Percentiles rank a stretch among this genome's conserved stretches.
These are phyloP conservation scores for Oncorhynchus masou DNA, from an alignment of 2,113 vertebrate species.

Conservation along the genomic window DNA sequence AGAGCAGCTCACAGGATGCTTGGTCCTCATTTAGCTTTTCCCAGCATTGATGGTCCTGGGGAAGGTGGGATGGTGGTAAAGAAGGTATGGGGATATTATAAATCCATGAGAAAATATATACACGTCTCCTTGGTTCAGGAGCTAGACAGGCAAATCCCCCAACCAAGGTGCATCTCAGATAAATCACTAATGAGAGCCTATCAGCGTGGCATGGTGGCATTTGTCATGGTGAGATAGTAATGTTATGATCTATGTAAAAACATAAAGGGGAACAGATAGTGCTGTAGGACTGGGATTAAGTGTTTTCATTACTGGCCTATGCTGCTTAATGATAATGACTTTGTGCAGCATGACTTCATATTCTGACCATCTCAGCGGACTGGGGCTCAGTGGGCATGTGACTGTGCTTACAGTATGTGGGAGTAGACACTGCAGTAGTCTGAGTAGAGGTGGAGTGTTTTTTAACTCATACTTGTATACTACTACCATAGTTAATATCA, in stretches of 20 bases:
- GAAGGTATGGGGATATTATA: too few species aligned
- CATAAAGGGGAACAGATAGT: constrained; percentile 6
- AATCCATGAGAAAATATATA: too few species aligned
- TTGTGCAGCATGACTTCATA: constrained; percentile 40
- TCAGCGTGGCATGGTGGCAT: too few species aligned
- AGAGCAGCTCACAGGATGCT: constrained; percentile 89
- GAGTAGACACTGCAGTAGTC: background rate
- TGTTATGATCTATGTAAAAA: background rate
- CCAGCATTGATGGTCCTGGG: constrained; percentile 95
- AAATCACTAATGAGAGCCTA: background rate
- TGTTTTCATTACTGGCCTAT: constrained; percentile 59
- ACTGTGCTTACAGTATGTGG: background rate
- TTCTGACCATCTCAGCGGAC: constrained; percentile 19
- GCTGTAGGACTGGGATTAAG: constrained; percentile 47
- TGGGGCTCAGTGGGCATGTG: background rate
- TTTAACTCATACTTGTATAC: too few species aligned
- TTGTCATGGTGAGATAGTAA: background rate
- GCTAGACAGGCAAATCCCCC: background rate
- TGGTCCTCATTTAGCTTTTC: constrained; percentile 99
- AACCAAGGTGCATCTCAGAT: background rate
- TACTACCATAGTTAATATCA: too few species aligned
- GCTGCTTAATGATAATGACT: constrained; percentile 45
- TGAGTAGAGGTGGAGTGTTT: background rate
- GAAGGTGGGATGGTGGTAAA: constrained; percentile 1
- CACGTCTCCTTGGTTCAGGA: background rate